Base-by-base conservation (phyloP, 2,113 vertebrate species). In the Marcusenius ussheri region DNA sequence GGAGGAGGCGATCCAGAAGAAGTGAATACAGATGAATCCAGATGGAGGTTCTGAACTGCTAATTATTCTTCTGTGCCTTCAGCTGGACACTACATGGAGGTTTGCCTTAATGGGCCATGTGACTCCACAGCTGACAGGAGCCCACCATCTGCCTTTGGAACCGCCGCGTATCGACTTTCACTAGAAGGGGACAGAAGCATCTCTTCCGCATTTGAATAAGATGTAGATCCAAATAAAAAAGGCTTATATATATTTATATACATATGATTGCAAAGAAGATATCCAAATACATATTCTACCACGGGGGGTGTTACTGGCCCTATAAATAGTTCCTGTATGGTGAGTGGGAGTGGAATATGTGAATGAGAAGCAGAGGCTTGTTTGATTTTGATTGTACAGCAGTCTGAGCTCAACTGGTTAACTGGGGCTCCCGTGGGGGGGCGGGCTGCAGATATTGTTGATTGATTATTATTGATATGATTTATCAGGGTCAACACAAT, bases 41-140 rank as follows among this genome's bases (percentile, higher is more conserved):
- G 62, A 89, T 21, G 42, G 88, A 89, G 70, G 47, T 77, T 19
- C 21, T 17, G 56, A 89, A 83, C 88, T 83, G 35, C 47, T 89
- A 45, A 89, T 89, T 89, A 89, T 9, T 42, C 27, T 53, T 89
- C 31, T 83, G 31, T 89, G n/a, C 9, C 9, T 24, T n/a, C 39
- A 47, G 45, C 24, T 42, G 39, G 45, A 46, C 8, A 8, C 0
- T 27, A n/a, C 62, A 49, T 47, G 13, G 62, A 27, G 56, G 21
- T 74, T 70, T 70, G 39, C 42, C 45, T 45, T 27, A n/a, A 84
- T 47, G 49, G 53, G n/a, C 27, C 19, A 15, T n/a, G 42, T 47
- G 9, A 47, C 83, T 5, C 5, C 24, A 10, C 45, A 84, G n/a
- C 45, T 47, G 45, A 84, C 83, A 47, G 83, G 9, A 47, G 45